Conservation (phyloP, 2,888 invertebrate genomes). For the Lingula anatina region DNA sequence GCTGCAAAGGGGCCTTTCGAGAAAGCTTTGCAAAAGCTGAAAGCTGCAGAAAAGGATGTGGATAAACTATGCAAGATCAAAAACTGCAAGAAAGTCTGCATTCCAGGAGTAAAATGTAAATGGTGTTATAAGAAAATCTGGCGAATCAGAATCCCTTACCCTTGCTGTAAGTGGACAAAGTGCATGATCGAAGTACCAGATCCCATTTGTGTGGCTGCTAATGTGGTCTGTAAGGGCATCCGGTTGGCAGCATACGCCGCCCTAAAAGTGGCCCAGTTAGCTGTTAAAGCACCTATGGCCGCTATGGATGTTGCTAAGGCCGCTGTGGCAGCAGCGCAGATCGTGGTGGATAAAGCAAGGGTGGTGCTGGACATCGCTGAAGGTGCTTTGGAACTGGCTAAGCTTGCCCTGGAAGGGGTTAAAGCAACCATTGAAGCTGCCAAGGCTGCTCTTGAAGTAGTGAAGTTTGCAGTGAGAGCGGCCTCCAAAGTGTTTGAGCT, state of each 20-base stretch:
- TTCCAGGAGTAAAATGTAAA: constrained; percentile 12
- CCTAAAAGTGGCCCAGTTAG: constrained; percentile 12
- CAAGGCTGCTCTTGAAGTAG: constrained; percentile 9
- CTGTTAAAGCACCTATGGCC: constrained; percentile 11
- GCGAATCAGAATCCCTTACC: too few relatives aligned
- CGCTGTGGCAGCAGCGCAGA: constrained; percentile 11
- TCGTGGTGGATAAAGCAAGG: constrained; percentile 14
- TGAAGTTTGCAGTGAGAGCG: constrained; percentile 9
- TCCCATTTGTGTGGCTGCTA: too few relatives aligned
- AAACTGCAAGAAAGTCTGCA: constrained; percentile 11
- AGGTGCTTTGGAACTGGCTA: constrained; percentile 8
- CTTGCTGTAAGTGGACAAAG: constrained; percentile 3
- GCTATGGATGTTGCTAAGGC: constrained; percentile 14
- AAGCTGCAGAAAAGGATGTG: constrained; percentile 12
- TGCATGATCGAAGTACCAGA: constrained; percentile 14
- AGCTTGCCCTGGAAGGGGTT: constrained; percentile 8
- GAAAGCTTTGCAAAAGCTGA: constrained; percentile 9
- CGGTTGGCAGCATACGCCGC: constrained; percentile 11
- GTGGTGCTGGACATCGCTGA: constrained; percentile 11
- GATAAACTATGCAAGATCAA: constrained; percentile 16
- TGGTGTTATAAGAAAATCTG: constrained; percentile 6
- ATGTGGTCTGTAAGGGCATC: constrained; percentile 9
- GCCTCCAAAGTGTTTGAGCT: too few relatives aligned
- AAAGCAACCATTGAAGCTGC: constrained; percentile 9
- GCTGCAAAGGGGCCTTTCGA: constrained; percentile 15